Conservation (phyloP, 92 coral and sea anemone genomes). For the Palythoa caribaeorum region DNA sequence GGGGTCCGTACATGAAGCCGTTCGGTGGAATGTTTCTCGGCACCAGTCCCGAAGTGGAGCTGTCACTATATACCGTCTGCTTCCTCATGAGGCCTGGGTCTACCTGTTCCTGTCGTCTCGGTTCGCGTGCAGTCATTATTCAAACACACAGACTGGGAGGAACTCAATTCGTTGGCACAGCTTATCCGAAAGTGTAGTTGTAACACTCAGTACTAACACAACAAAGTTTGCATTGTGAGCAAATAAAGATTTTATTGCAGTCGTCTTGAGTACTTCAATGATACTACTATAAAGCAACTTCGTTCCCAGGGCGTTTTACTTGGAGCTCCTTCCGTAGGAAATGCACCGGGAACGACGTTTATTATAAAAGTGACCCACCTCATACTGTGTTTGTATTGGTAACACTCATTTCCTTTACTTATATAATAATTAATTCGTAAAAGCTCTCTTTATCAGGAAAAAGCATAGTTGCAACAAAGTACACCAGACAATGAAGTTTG, state of each 20-base stretch:
- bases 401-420: too few relatives aligned
- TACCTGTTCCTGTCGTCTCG: conserved; percentile 30
- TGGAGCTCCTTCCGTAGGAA: too few relatives aligned
- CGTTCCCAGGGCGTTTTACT: too few relatives aligned
- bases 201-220: background rate
- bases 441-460: too few relatives aligned
- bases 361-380: too few relatives aligned
- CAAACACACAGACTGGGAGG: conserved; percentile 16
- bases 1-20: conserved; percentile 9
- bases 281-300: too few relatives aligned
- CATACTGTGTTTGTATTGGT: too few relatives aligned
- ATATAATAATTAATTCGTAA: too few relatives aligned
- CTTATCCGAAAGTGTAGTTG: conserved; percentile 22
- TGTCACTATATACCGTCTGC: conserved; percentile 36
- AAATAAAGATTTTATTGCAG: background rate
- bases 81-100: conserved; percentile 42
- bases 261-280: too few relatives aligned
- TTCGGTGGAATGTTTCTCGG: conserved; percentile 40
- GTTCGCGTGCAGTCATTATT: conserved; percentile 18
- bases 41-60: conserved; percentile 45
- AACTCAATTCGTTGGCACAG: conserved; percentile 18
- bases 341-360: too few relatives aligned
- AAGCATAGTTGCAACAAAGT: too few relatives aligned
- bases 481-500: too few relatives aligned
- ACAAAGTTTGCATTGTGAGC: background rate